These are phyloP conservation scores for Sinonovacula constricta DNA, from an alignment of 1,140 invertebrate genomes.

Conservation along the genomic window DNA sequence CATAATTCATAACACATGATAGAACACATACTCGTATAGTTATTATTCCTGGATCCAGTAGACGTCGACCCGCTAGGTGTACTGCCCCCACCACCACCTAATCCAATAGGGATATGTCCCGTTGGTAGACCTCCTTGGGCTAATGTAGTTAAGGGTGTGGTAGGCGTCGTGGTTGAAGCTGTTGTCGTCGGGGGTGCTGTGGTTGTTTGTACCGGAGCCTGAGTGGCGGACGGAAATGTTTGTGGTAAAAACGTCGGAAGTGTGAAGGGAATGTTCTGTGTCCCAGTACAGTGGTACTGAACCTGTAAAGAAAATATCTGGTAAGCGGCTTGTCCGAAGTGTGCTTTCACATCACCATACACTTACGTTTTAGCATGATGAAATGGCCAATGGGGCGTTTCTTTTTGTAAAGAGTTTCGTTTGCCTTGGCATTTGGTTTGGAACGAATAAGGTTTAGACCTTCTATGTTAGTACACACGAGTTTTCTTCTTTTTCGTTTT, in stretches of 20 bases:
- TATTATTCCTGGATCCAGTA: not conserved
- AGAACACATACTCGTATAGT: not conserved
- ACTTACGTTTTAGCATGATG: too few relatives aligned
- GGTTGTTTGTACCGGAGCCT: conserved; percentile 2
- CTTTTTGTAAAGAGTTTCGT: too few relatives aligned
- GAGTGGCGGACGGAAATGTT: not conserved
- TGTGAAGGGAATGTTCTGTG: not conserved
- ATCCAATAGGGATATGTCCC: not conserved
- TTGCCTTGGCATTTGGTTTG: too few relatives aligned
- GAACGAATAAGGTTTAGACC: too few relatives aligned
- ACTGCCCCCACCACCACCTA: not conserved
- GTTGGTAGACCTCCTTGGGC: not conserved
- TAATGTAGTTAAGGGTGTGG: not conserved
- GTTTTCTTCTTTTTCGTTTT: too few relatives aligned
- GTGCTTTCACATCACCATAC: too few relatives aligned
- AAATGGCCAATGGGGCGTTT: too few relatives aligned
- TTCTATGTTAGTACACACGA: too few relatives aligned
- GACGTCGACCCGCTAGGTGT: not conserved
- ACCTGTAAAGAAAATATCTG: too few relatives aligned
- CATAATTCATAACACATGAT: not conserved
- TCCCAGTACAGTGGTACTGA: too few relatives aligned
- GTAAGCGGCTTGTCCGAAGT: too few relatives aligned
- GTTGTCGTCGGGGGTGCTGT: conserved; percentile 8
- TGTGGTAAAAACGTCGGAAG: not conserved
- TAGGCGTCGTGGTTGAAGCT: not conserved